phyloP scores from a whole-genome alignment of 2,113 vertebrate species.

The Spea bombifrons region DNA sequence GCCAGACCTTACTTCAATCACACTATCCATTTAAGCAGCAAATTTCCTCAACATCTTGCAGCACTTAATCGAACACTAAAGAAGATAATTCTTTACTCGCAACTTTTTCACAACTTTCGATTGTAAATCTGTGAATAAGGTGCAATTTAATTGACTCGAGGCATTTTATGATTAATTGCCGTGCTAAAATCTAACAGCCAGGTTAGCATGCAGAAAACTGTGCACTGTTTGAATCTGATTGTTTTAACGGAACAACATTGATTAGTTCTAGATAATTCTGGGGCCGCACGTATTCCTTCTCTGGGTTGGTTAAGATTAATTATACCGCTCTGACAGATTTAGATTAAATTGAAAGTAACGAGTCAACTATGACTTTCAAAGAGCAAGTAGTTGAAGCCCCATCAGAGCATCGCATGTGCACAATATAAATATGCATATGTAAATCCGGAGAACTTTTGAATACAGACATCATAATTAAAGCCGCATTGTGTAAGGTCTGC shows the following conservation, averaged over 20 bases:
- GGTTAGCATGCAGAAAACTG: background rate
- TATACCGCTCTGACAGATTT: background rate
- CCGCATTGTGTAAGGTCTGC: too few relatives aligned
- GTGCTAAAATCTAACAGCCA: constrained; percentile 1
- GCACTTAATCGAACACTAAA: constrained; percentile 62
- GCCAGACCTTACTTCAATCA: constrained; percentile 66
- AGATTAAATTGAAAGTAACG: background rate
- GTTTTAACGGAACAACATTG: background rate
- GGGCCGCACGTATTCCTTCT: constrained; percentile 20
- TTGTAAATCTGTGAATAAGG: constrained; percentile 53
- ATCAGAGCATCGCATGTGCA: too few relatives aligned
- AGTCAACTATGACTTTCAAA: background rate
- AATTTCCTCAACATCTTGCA: constrained; percentile 61
- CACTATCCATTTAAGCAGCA: constrained; percentile 55
- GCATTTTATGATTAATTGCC: constrained; percentile 27
- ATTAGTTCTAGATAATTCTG: background rate
- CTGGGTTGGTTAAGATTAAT: constrained; percentile 12
- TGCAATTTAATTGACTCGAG: constrained; percentile 49
- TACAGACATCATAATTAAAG: too few relatives aligned
- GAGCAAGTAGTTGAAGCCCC: background rate
- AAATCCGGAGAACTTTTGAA: too few relatives aligned
- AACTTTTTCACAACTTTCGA: constrained; percentile 47
- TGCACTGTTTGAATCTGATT: constrained; percentile 1
- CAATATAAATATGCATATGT: too few relatives aligned
- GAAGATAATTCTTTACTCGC: constrained; percentile 48